Evolutionary conservation across 2,113 vertebrate genomes (phyloP), one percentile per base, ranked within the genome.

Genomic region (Larimichthys crocea): DNA sequence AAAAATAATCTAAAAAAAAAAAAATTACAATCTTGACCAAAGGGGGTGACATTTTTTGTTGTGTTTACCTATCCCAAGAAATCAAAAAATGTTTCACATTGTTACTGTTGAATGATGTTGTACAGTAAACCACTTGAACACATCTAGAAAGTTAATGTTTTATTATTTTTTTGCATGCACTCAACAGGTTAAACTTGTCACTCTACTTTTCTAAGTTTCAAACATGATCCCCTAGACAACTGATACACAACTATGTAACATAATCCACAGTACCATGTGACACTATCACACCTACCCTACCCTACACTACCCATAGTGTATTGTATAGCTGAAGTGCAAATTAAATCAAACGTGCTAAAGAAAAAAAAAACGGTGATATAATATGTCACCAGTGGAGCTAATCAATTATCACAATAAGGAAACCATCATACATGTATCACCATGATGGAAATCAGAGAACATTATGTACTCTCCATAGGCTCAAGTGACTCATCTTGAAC

Each of bases 401-500:
- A 19, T 6, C 6, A 19, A 2, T 29, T 26, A 4, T n/a, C 15
- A 24, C 52, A 50, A 72, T 44, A 49, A 42, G 3, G 6, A 46
- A 22, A 29, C n/a, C 14, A 48, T 10, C n/a, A 26, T 8, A 19
- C 0, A 53, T 3, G 14, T 10, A 20, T 52, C 10, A 1, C 17
- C 19, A 9, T 16, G 2, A 52, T 59, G 22, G 17, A 40, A 52
- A 61, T 29, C 3, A 17, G 29, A 15, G 4, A 42, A 9, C 1
- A 35, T 40, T 71, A 71, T 0, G 17, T 9, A 11, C 59, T 42
- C 6, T 74, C 22, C 3, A 0, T 59, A 1, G 29, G 22, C 46
- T 76, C n/a, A 31, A 40, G 52, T 22, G 40, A 10, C 48, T 52
- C 2, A 44, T 80, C 74, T 56, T 60, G 48, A 50, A 7, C 42